These are phyloP conservation scores for Holcopasites calliopsidis DNA, from an alignment of 1,140 invertebrate species.

Conservation along the genomic window DNA sequence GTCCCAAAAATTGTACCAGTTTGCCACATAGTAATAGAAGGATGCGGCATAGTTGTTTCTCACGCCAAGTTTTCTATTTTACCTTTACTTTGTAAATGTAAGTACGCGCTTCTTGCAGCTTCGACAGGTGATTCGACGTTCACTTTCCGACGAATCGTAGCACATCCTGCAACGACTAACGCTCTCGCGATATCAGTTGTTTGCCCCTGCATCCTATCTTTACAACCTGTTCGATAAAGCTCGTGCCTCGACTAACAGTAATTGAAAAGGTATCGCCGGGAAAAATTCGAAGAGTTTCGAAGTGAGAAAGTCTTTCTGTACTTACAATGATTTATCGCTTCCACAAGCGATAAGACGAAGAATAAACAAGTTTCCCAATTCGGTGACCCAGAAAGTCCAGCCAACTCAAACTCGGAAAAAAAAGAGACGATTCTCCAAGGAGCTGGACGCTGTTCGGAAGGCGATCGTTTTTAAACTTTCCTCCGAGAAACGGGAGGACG, in stretches of 20 bases:
- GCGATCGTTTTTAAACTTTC: too few species aligned
- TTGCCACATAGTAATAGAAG: too few species aligned
- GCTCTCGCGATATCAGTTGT: slow-evolving; percentile 37
- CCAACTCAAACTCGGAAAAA: neutral
- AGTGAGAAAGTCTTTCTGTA: neutral
- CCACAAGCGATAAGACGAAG: neutral
- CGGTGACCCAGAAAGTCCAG: neutral
- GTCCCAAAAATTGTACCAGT: too few species aligned
- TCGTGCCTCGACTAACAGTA: neutral
- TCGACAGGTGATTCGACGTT: slow-evolving; percentile 6
- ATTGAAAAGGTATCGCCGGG: neutral
- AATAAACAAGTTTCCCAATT: neutral
- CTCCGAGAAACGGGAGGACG: slow-evolving; percentile 1
- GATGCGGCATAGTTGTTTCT: too few species aligned
- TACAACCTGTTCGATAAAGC: slow-evolving; percentile 39
- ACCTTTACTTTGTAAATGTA: too few species aligned
- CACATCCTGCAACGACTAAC: neutral
- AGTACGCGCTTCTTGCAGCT: too few species aligned
- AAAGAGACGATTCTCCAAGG: neutral
- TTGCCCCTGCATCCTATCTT: slow-evolving; percentile 45
- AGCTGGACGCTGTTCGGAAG: neutral
- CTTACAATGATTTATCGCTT: neutral
- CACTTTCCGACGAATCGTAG: neutral
- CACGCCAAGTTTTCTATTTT: too few species aligned
- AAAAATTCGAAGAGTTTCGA: neutral